Conservation (phyloP, 1,140 invertebrate genomes). For the Coboldia fuscipes region DNA sequence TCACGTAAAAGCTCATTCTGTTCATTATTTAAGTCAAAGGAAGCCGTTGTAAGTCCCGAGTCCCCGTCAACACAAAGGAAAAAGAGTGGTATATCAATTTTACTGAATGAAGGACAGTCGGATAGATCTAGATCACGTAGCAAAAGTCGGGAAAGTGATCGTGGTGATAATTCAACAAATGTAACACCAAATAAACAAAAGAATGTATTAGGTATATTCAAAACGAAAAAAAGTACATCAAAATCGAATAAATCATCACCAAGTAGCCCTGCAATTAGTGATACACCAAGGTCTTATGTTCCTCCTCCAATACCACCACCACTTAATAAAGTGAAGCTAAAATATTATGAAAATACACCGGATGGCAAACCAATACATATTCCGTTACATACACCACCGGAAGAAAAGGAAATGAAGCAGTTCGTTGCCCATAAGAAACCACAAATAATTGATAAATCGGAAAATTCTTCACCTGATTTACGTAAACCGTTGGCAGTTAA, state of each 20-base stretch:
- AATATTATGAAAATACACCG: constrained; percentile 34
- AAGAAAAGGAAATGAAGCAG: constrained; percentile 25
- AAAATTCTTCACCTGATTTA: neutral
- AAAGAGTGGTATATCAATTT: constrained; percentile 11
- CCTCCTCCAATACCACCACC: constrained; percentile 5
- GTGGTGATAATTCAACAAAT: constrained; percentile 15
- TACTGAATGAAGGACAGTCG: constrained; percentile 14
- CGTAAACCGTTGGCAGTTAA: neutral
- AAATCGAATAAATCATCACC: constrained; percentile 20
- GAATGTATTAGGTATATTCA: constrained; percentile 38
- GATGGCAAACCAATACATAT: constrained; percentile 35
- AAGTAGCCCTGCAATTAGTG: constrained; percentile 8
- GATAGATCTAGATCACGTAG: constrained; percentile 27
- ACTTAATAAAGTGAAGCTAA: constrained; percentile 14
- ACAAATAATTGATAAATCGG: too few species aligned
- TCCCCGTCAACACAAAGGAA: constrained; percentile 29
- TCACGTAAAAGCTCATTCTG: constrained; percentile 60
- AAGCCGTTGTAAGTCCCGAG: constrained; percentile 36
- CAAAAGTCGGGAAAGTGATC: constrained; percentile 34
- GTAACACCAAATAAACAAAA: constrained; percentile 32
- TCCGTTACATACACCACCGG: constrained; percentile 39
- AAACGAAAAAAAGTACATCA: constrained; percentile 23
- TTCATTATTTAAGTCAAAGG: constrained; percentile 45
- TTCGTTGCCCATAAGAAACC: constrained; percentile 12
- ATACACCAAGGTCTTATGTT: constrained; percentile 7